Evolutionary conservation across 2,113 vertebrate species (phyloP), one percentile per base, ranked within the genome.

Genomic region (Silurus glanis): DNA sequence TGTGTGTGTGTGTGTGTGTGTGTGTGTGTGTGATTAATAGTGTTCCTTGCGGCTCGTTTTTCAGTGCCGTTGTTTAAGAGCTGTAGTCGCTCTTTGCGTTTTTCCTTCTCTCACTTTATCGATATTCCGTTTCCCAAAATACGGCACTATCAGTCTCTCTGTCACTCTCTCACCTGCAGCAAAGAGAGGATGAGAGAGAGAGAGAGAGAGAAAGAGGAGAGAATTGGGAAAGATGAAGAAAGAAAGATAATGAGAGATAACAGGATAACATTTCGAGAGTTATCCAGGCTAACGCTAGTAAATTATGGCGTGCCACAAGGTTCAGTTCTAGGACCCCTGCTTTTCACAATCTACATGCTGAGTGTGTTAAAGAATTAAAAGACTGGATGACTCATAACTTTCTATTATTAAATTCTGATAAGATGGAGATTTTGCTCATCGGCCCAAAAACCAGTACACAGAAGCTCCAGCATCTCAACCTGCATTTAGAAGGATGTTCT

Each of bases 61-160:
- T 90, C 89, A 89, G 86, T 45, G 61, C 23, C 45, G 84, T 88
- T 89, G 88, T 86, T 89, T 82, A 89, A 90, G 86, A 83, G 87
- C 83, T 87, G 86, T 88, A 84, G 86, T 81, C 85, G 23, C 72
- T 69, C 84, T 80, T 71, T 47, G 79, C 87, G 85, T 85, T 85
- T 90, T 88, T 88, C 88, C 87, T 90, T 83, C 78, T 62, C 64
- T 86, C 86, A 87, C 86, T 91, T 90, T 90, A 90, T 91, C 89
- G 90, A 91, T 90, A 91, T 90, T 91, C 88, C 88, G 91, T 91
- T 91, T 91, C 91, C 91, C 86, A 87, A 90, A 91, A 91, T 91
- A 90, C 81, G 69, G 83, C 56, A 17, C 89, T 69, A 91, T 91
- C 87, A 86, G 86, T 91, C 91, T 91, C 82, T 53, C 86, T 88